Base-by-base conservation (phyloP, 35 echinoderm and acorn worm genomes). In the Heliocidaris erythrogramma region DNA sequence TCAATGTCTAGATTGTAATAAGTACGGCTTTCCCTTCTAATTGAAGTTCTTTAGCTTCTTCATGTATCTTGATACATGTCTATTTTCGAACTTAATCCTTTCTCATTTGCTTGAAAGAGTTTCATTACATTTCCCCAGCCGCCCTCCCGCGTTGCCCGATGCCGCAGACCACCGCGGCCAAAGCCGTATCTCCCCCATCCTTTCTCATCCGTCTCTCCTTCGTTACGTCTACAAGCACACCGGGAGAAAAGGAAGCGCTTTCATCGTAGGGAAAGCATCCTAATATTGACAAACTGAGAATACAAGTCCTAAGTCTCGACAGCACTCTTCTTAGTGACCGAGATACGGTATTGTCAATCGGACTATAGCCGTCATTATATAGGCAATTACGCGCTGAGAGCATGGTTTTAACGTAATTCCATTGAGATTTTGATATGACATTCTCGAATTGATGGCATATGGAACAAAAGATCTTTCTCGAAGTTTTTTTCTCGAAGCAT, bases 11-110 rank as follows among this genome's bases (percentile, higher is more conserved):
- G 65, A 78, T 78, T 78, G 27, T 78, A 78, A 78, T 78, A n/a
- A 7, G 65, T 4, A 24, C 7, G 65, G 65, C 7, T 78, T 78
- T 21, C 27, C 18, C 65, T 78, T 78, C 65, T 78, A 78, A 78
- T 78, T 78, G 65, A 18, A 21, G 21, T 78, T 78, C 65, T 78
- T 78, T n/a, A n/a, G 65, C 18, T 78, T 78, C 65, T n/a, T 78
- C 8, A 24, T 78, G 65, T 78, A 78, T n/a, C 27, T 78, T 78
- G 65, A 78, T 78, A 78, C 65, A 27, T 78, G 65, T 78, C 65
- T 78, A 78, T 78, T 78, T 78, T 78, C 65, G 17, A 78, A 78
- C 65, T 78, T 78, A 78, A 78, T 78, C 65, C 65, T 78, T 78
- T 78, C 65, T 78, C 65, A 78, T 78, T 78, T 78, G 65, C 65